Evolutionary conservation across 2,113 vertebrate species (phyloP), one percentile per base, ranked within the genome.

Genomic region (Sisor rabdophorus): DNA sequence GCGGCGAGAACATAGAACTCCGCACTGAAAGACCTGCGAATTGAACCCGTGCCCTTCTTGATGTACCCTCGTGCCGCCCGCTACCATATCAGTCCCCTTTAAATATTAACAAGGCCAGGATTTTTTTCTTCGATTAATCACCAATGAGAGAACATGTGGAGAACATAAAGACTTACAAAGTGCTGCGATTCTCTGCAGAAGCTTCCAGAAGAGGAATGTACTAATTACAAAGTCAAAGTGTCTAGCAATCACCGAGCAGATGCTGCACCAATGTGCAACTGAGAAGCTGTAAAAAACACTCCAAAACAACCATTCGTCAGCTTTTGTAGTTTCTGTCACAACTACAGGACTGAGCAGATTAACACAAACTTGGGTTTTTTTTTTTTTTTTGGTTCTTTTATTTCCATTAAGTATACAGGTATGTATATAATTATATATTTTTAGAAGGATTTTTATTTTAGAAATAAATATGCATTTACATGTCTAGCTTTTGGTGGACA

Each of bases 271-370:
- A 56, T 32, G 2, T 48, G 30, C 22, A 54, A 54, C 15, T 19
- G 30, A 24, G 15, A 52, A 71, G 65, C 48, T 24, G 67, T 54
- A 20, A 20, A n/a, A 20, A 40, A 20, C 1, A 11, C 11, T 44
- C 40, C 48, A 36, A 19, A 58, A 40, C 16, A 16, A 47, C 36
- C 12, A 40, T 61, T 68, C 65, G 55, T 53, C 63, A 56, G 50
- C 61, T 70, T 53, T 11, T 10, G 32, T 5, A 32, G 64, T 3
- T 69, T 53, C 55, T 50, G 65, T 76, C 61, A 58, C 52, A 19
- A 55, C 30, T 67, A 47, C 65, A 59, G 64, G 20, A 73, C 30
- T 59, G 28, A 53, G 48, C 40, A 68, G 67, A n/a, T 40, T 11
- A 40, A 16, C 28, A 32, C 1, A 61, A 19, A 61, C 4, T n/a